A percentile compares a stretch with the other conserved stretches of the same genome.
Conservation (phyloP, 2,797 vertebrate species). For the Heteromormyrus szaboi region DNA sequence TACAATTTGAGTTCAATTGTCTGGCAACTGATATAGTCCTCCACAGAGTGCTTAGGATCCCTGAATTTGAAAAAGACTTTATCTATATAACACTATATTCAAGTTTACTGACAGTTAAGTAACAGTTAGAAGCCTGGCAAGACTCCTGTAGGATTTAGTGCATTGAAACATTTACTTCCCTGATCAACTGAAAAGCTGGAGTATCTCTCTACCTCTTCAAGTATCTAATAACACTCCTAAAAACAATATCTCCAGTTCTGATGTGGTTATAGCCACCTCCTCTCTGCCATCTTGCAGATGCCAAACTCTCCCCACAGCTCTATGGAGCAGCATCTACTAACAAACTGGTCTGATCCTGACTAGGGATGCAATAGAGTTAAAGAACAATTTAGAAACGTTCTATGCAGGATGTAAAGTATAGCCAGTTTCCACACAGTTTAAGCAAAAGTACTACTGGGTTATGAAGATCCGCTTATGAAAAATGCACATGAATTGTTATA, state of each 20-base stretch:
- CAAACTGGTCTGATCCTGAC: not conserved
- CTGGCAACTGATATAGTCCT: not conserved
- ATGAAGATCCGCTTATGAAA: not conserved
- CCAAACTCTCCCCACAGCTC: not conserved
- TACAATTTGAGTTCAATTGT: constrained; percentile 7
- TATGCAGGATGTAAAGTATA: not conserved
- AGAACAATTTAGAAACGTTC: not conserved
- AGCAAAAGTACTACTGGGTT: not conserved
- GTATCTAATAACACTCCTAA: not conserved
- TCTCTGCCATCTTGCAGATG: not conserved
- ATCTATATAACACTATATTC: not conserved
- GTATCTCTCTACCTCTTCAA: not conserved
- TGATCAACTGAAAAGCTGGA: not conserved
- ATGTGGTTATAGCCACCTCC: not conserved
- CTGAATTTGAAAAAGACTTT: constrained; percentile 31
- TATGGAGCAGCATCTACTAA: not conserved
- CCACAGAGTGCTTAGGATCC: constrained; percentile 30
- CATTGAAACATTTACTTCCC: constrained; percentile 14
- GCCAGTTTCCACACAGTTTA: not conserved
- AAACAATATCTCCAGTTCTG: not conserved
- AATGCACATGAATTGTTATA: not conserved
- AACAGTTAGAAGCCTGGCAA: constrained; percentile 1
- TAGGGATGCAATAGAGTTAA: not conserved
- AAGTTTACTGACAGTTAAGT: not conserved
- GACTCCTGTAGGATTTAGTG: not conserved